phyloP scores from a whole-genome alignment of 2,888 invertebrate species.

The Merodon equestris region DNA sequence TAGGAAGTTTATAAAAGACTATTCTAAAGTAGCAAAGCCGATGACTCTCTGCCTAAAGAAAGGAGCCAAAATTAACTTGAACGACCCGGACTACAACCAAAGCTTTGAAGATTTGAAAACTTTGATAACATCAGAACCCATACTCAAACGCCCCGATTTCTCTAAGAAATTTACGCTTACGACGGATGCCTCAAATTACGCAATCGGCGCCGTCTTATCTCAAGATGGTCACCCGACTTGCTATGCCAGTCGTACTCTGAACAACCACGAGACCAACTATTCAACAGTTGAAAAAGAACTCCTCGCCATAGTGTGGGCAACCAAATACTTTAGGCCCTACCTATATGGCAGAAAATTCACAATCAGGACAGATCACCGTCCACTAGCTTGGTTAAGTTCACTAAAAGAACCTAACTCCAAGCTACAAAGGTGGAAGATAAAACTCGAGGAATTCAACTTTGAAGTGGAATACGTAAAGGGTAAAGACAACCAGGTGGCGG shows the following conservation, averaged over 20 bases:
- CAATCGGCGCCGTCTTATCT: slow-evolving; percentile 5
- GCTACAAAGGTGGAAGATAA: slow-evolving; percentile 19
- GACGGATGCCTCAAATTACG: slow-evolving; percentile 20
- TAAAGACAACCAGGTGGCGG: background rate
- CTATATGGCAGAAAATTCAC: slow-evolving; percentile 36
- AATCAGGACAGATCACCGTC: slow-evolving; percentile 39
- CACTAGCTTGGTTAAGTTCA: slow-evolving; percentile 35
- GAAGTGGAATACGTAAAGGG: background rate
- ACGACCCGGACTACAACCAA: slow-evolving; percentile 20
- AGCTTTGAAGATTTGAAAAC: slow-evolving; percentile 6
- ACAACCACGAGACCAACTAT: slow-evolving; percentile 31
- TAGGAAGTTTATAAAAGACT: background rate
- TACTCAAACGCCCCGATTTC: background rate
- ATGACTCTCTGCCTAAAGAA: no score
- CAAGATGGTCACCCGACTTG: slow-evolving; percentile 25
- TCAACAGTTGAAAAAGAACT: slow-evolving; percentile 41
- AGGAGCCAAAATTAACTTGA: background rate
- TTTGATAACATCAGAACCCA: background rate
- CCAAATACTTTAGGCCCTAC: slow-evolving; percentile 36
- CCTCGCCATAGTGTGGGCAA: slow-evolving; percentile 28
- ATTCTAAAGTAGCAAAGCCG: background rate
- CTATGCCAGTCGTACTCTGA: slow-evolving; percentile 31
- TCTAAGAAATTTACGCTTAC: background rate
- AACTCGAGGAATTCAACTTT: background rate
- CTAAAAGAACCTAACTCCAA: slow-evolving; percentile 36